phyloP scores from a whole-genome alignment of 2,797 vertebrate genomes.

The Chromobotia macracanthus region DNA sequence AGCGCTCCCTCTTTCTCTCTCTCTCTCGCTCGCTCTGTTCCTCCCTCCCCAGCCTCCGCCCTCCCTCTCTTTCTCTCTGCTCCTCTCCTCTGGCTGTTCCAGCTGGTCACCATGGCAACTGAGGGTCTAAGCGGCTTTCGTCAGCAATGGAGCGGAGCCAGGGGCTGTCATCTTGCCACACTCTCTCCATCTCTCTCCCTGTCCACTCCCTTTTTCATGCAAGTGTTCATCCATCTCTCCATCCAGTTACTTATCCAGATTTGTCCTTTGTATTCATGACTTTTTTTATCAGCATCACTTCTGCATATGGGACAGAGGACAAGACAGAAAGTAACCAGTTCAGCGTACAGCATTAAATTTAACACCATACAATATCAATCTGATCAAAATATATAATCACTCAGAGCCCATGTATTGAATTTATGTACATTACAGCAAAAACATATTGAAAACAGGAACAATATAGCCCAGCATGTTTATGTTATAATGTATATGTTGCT shows the following conservation, averaged over 20 bases:
- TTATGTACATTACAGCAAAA: not conserved
- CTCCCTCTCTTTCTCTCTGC: constrained; percentile 77
- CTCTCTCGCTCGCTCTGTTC: constrained; percentile 67
- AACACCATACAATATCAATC: constrained; percentile 58
- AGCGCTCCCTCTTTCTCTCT: constrained; percentile 59
- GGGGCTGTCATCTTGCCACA: constrained; percentile 76
- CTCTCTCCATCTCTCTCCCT: constrained; percentile 39
- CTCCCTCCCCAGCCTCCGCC: constrained; percentile 70
- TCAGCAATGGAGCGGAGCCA: constrained; percentile 86
- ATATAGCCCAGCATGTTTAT: not conserved
- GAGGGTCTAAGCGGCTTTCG: constrained; percentile 88
- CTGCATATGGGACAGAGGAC: not conserved
- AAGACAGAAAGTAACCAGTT: constrained; percentile 37
- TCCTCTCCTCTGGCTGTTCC: constrained; percentile 79
- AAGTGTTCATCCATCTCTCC: constrained; percentile 32
- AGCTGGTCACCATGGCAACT: constrained; percentile 80
- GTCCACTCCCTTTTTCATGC: constrained; percentile 42
- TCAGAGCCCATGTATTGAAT: not conserved
- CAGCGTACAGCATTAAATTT: constrained; percentile 35
- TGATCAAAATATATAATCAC: not conserved
- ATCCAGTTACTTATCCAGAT: constrained; percentile 29
- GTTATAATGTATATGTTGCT: constrained; percentile 23
- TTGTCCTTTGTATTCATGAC: constrained; percentile 6
- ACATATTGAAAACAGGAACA: not conserved
- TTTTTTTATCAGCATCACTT: constrained; percentile 36